A percentile compares a stretch with the other conserved stretches of the same genome.
These are phyloP conservation scores for Loris lydekkerianus DNA, from an alignment of 2,797 vertebrate species.

Conservation along the genomic window DNA sequence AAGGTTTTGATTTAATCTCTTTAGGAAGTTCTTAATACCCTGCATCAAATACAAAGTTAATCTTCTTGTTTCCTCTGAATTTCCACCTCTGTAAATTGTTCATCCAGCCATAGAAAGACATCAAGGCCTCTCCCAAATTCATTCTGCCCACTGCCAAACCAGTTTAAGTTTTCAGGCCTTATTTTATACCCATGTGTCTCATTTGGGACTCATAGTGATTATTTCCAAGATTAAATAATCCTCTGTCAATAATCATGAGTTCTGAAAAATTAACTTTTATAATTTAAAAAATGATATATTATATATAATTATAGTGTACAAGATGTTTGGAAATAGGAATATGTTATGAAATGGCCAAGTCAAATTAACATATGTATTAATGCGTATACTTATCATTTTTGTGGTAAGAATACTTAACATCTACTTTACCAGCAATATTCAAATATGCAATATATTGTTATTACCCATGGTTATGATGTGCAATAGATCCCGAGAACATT, in stretches of 20 bases:
- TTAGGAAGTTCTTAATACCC: conserved; percentile 63
- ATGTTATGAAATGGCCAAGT: neutral
- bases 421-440: neutral
- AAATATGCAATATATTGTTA: neutral
- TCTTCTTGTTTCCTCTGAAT: conserved; percentile 62
- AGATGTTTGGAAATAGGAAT: neutral
- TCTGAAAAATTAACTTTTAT: neutral
- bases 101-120: conserved; percentile 30
- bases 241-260: neutral
- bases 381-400: neutral
- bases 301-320: neutral
- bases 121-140: conserved; percentile 31
- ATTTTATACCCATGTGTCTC: neutral
- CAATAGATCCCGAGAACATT: neutral
- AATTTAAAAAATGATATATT: neutral
- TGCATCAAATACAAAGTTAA: conserved; percentile 58
- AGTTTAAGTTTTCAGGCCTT: conserved; percentile 35
- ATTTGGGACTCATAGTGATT: neutral
- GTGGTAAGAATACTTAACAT: neutral
- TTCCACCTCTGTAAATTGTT: neutral
- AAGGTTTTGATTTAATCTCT: conserved; percentile 73
- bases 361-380: neutral
- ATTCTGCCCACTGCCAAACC: conserved; percentile 9
- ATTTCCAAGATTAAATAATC: neutral
- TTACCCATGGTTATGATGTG: neutral